These are phyloP conservation scores for Gonocerus acuteangulatus DNA, from an alignment of 2,888 invertebrate genomes.

Conservation along the genomic window DNA sequence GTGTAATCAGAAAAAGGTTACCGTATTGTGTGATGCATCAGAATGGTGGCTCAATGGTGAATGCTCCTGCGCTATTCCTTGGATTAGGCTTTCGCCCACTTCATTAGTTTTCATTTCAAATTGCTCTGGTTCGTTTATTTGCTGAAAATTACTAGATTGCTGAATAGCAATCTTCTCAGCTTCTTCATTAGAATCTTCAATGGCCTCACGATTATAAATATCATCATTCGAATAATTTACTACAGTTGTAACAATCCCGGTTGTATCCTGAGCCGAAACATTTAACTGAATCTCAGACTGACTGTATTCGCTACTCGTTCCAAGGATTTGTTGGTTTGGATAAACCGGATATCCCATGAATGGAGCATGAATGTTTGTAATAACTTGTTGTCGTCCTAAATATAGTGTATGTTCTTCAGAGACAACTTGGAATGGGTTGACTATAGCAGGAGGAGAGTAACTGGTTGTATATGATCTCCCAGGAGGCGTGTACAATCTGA, in stretches of 20 bases:
- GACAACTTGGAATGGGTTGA: conserved; percentile 35
- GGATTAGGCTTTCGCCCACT: not conserved
- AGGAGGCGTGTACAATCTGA: conserved; percentile 29
- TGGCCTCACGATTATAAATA: conserved; percentile 18
- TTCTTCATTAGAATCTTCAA: conserved; percentile 24
- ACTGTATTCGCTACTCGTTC: conserved; percentile 2
- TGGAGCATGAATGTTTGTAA: conserved; percentile 30
- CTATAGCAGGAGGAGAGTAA: conserved; percentile 33
- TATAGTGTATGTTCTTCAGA: conserved; percentile 31
- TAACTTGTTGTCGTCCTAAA: conserved; percentile 31
- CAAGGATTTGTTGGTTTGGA: conserved; percentile 25
- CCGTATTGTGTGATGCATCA: conserved; percentile 8
- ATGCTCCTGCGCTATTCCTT: not conserved
- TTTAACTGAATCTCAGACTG: conserved; percentile 15
- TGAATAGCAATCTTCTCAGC: conserved; percentile 8
- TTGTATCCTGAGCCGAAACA: conserved; percentile 6
- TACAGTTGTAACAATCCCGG: conserved; percentile 6
- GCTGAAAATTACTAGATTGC: not conserved
- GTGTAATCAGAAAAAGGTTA: not conserved
- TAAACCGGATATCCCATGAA: conserved; percentile 32
- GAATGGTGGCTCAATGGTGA: conserved; percentile 16
- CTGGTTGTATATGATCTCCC: not conserved
- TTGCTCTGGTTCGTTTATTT: not conserved
- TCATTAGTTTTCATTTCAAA: not conserved
- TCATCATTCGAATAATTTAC: conserved; percentile 24